phyloP scores from a whole-genome alignment of 2,888 invertebrate species.

The Drosophila lacicola region DNA sequence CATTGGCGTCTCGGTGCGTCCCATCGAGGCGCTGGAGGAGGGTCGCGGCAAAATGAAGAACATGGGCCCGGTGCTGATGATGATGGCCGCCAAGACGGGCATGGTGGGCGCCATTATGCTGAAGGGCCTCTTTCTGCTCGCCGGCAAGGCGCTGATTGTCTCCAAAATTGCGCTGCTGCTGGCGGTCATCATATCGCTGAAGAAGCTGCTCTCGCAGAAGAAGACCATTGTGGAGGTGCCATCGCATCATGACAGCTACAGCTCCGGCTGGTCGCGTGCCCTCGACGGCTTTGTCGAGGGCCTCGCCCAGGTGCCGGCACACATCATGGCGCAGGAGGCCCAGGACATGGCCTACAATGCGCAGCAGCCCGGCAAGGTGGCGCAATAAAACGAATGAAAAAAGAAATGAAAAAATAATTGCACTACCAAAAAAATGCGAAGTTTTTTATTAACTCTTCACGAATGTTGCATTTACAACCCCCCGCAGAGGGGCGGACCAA shows the following conservation, averaged over 20 bases:
- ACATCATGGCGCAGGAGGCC: conserved; percentile 84
- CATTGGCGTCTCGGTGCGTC: conserved; percentile 89
- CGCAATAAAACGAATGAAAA: conserved; percentile 49
- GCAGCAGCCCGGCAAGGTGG: conserved; percentile 85
- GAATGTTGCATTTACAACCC: conserved; percentile 57
- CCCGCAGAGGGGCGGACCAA: conserved; percentile 31
- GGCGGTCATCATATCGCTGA: conserved; percentile 92
- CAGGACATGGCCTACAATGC: conserved; percentile 88
- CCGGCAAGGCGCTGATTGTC: conserved; percentile 93
- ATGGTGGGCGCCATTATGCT: conserved; percentile 92
- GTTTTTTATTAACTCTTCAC: conserved; percentile 49
- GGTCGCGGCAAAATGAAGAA: conserved; percentile 91
- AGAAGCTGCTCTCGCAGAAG: conserved; percentile 90
- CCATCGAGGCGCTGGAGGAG: conserved; percentile 87
- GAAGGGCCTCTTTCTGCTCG: conserved; percentile 92
- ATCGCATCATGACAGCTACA: conserved; percentile 87
- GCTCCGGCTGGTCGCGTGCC: conserved; percentile 88
- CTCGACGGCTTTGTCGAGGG: conserved; percentile 84
- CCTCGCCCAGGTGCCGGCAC: conserved; percentile 85
- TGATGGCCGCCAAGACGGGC: conserved; percentile 92
- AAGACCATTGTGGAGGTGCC: conserved; percentile 90
- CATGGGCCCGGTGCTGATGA: conserved; percentile 90
- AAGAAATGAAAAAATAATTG: conserved; percentile 10
- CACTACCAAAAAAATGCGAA: conserved; percentile 24
- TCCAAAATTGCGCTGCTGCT: conserved; percentile 93